Conservation (phyloP, 2,888 invertebrate species). For the Portevinia maculata region DNA sequence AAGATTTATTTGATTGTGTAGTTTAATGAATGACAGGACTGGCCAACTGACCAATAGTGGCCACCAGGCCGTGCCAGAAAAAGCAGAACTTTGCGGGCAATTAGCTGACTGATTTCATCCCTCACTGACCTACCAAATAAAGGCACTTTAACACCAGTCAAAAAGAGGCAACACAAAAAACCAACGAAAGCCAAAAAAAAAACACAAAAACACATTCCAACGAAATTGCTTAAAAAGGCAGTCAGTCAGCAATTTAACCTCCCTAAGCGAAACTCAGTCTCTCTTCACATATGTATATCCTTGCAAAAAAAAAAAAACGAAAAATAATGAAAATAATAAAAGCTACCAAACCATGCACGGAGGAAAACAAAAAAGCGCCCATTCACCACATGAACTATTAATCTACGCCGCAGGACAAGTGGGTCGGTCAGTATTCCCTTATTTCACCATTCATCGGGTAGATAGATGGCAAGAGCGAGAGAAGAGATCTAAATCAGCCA, state of each 20-base stretch:
- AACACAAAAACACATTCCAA: constrained; percentile 32
- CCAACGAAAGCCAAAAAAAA: not conserved
- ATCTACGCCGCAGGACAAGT: constrained; percentile 71
- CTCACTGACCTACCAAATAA: constrained; percentile 72
- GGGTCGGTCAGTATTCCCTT: not conserved
- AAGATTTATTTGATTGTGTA: constrained; percentile 74
- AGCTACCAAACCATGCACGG: constrained; percentile 42
- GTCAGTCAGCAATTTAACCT: constrained; percentile 69
- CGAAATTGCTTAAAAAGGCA: constrained; percentile 72
- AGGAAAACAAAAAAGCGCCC: constrained; percentile 48
- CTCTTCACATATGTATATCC: constrained; percentile 16
- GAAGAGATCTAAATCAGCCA: constrained; percentile 32
- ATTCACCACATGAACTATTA: constrained; percentile 74
- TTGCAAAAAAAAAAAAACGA: constrained; percentile 13
- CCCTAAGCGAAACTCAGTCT: constrained; percentile 50
- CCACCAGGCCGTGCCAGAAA: constrained; percentile 16
- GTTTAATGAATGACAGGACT: constrained; percentile 72
- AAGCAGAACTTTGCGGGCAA: constrained; percentile 71
- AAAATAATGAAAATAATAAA: constrained; percentile 70
- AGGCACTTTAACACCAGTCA: constrained; percentile 66
- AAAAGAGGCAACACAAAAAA: constrained; percentile 21
- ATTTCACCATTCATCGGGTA: constrained; percentile 12
- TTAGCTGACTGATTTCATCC: constrained; percentile 74
- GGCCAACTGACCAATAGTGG: constrained; percentile 38
- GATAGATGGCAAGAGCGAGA: not conserved